Evolutionary conservation across 2,888 invertebrate species (phyloP).

Genomic region (Gari tellinella): DNA sequence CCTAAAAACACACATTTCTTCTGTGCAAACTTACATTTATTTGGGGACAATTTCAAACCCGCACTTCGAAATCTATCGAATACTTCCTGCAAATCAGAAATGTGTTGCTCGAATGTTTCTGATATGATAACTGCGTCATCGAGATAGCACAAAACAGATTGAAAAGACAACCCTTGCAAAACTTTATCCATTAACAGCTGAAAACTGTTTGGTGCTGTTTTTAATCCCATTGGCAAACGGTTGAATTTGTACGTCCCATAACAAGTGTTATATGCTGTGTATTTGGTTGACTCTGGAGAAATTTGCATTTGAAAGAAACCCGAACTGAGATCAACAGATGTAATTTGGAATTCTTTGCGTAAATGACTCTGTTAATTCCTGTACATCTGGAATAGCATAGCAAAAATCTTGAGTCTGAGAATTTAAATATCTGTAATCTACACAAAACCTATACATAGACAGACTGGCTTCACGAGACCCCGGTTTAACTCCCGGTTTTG

Average conservation of each 20-base stretch:
- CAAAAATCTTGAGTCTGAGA: slow-evolving; percentile 43
- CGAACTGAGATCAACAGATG: slow-evolving; percentile 47
- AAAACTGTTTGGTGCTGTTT: no score
- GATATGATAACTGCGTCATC: slow-evolving; percentile 56
- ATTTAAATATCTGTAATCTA: slow-evolving; percentile 51
- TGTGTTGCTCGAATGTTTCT: no score
- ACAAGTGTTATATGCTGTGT: slow-evolving; percentile 47
- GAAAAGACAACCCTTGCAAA: no score
- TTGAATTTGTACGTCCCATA: slow-evolving; percentile 56
- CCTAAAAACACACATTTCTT: no score
- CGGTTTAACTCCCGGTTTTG: slow-evolving; percentile 10
- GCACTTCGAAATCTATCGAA: slow-evolving; percentile 33
- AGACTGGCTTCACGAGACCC: slow-evolving; percentile 37
- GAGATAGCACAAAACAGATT: no score
- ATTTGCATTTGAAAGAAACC: no score
- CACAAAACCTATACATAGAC: slow-evolving; percentile 40
- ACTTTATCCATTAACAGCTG: no score
- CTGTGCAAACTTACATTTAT: no score
- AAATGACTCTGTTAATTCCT: no score
- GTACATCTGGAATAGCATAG: no score
- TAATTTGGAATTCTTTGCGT: slow-evolving; percentile 37
- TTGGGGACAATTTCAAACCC: slow-evolving; percentile 28
- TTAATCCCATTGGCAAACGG: slow-evolving; percentile 52
- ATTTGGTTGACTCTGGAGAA: no score
- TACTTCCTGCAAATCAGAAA: no score